Base-by-base conservation (phyloP, 2,797 vertebrate species). In the Otolemur crassicaudatus region DNA sequence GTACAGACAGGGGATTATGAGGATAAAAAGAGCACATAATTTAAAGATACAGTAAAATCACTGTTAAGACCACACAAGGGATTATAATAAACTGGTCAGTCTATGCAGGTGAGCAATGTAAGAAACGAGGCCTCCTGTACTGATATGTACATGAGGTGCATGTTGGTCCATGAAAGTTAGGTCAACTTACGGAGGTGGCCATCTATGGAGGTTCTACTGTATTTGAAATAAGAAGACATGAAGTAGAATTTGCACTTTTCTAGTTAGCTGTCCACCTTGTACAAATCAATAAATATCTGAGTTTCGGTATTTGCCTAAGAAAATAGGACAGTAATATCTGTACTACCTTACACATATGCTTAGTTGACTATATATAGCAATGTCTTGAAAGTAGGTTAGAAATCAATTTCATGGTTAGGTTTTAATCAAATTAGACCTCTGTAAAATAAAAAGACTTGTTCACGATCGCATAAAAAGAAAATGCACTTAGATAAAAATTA, bases 351-450 rank as follows among this genome's bases (percentile, higher is more conserved):
- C 19, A 49, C 7, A 23, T 23, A 31, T 79, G 69, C 5, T 77
- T 67, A 75, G 1, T 67, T 76, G 14, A 92, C 40, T 63, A 49
- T n/a, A 29, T 25, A 25, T 22, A 87, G 29, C 25, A 46, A 34
- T n/a, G 1, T 61, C 14, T 37, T 58, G 25, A 82, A 89, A 77
- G 27, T 29, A 87, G 27, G 7, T 67, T 61, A 86, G 20, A 80
- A 87, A 60, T 81, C 11, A 81, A 83, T 82, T 60, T 83, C 14
- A n/a, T 75, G 14, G 77, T 73, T 80, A 23, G 7, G 20, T 88
- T 90, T 90, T 34, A 92, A 79, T 73, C 31, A 73, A 77, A 92
- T 70, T 89, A 90, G 27, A 94, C 29, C 12, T 87, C 56, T 82
- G 3, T 37, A 83, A 92, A 96, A 90, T 65, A n/a, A 94, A 94